phyloP scores from a whole-genome alignment of 2,888 invertebrate genomes.

The Ophion costatus region DNA sequence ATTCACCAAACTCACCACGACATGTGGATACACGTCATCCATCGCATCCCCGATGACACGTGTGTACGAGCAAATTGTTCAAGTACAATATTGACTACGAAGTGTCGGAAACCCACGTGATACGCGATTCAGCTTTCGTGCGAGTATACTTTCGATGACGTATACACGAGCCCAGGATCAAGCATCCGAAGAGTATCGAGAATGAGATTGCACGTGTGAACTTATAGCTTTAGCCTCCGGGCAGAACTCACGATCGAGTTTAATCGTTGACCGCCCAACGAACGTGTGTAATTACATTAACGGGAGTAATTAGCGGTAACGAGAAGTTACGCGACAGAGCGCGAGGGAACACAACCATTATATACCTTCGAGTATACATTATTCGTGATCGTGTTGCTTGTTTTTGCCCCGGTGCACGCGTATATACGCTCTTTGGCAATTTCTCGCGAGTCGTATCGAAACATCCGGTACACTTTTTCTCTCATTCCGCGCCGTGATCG shows the following conservation, averaged over 20 bases:
- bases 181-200: slow-evolving; percentile 50
- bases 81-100: neutral
- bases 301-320: slow-evolving; percentile 63
- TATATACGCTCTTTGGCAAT: slow-evolving; percentile 34
- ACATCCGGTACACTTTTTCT: slow-evolving; percentile 57
- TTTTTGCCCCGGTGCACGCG: neutral
- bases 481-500: slow-evolving; percentile 22
- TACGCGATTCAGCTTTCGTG: neutral
- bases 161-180: neutral
- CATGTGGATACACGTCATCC: neutral
- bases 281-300: slow-evolving; percentile 63
- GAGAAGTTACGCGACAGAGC: slow-evolving; percentile 65
- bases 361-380: slow-evolving; percentile 40
- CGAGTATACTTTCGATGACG: neutral
- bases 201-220: slow-evolving; percentile 63
- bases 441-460: slow-evolving; percentile 49
- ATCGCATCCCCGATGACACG: too few species aligned
- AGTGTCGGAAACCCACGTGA: neutral
- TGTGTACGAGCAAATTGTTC: too few species aligned
- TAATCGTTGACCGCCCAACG: slow-evolving; percentile 56
- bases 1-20: neutral
- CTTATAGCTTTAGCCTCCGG: slow-evolving; percentile 60
- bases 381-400: slow-evolving; percentile 4
- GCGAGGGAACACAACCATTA: slow-evolving; percentile 41
- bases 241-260: slow-evolving; percentile 57